Evolutionary conservation across 2,797 vertebrate species (phyloP).

Genomic region (Chiropotes sagulatus): DNA sequence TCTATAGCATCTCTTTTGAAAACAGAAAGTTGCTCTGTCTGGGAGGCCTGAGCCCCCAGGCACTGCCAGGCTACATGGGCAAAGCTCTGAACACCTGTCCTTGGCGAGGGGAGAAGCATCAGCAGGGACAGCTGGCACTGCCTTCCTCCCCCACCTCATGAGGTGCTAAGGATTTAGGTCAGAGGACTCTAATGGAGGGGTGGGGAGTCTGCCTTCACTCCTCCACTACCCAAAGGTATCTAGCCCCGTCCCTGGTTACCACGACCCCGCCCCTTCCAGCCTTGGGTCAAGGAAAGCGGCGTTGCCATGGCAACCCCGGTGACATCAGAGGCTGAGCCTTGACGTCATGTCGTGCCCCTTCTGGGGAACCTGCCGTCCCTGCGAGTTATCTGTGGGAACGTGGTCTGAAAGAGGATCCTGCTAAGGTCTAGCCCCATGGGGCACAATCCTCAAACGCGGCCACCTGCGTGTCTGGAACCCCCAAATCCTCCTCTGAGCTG

Average conservation of each 20-base stretch:
- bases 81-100: conserved; percentile 68
- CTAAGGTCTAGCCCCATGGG: background rate
- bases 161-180: conserved; percentile 67
- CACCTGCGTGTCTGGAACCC: background rate
- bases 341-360: conserved; percentile 46
- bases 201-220: background rate
- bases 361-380: background rate
- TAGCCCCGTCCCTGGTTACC: background rate
- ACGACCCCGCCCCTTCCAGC: background rate
- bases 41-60: background rate
- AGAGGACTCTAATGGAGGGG: background rate
- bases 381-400: background rate
- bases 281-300: background rate
- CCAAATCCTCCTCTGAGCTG: background rate
- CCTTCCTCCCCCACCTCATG: conserved; percentile 39
- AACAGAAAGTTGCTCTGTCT: conserved; percentile 40
- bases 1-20: background rate
- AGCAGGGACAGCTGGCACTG: conserved; percentile 57
- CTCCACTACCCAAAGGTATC: background rate
- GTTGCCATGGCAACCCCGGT: background rate
- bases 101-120: background rate
- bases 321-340: conserved; percentile 52
- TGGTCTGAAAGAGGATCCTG: background rate
- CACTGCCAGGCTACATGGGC: background rate
- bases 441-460: background rate